phyloP scores from a whole-genome alignment of 2,113 vertebrate genomes.

The Sceloporus tristichus region DNA sequence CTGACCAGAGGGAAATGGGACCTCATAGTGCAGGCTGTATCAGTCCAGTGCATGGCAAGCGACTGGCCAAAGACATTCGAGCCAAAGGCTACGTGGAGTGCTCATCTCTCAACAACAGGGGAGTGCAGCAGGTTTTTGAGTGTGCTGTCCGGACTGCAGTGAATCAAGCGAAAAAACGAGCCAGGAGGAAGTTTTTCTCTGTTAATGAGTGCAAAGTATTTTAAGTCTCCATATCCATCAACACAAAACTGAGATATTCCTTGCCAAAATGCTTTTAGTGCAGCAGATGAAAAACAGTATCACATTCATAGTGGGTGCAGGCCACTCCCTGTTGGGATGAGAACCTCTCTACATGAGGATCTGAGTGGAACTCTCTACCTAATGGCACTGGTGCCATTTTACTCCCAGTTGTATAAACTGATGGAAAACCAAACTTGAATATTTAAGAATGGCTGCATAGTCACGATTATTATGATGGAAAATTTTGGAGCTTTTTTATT shows the following conservation, averaged over 20 bases:
- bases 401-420: neutral
- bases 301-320: neutral
- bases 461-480: conserved; percentile 10
- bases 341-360: neutral
- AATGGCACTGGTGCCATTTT: conserved; percentile 6
- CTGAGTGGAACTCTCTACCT: neutral
- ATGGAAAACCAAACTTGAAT: neutral
- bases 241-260: fast-evolving
- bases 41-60: conserved; percentile 82
- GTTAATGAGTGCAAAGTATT: conserved; percentile 91
- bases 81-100: conserved; percentile 97
- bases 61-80: conserved; percentile 87
- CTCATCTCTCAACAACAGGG: conserved; percentile 91
- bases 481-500: conserved; percentile 51
- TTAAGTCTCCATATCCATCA: conserved; percentile 63
- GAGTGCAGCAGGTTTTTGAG: conserved; percentile 97
- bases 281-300: conserved; percentile 15
- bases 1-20: conserved; percentile 89
- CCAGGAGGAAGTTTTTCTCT: conserved; percentile 85
- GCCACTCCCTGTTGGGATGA: neutral
- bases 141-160: conserved; percentile 90
- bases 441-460: conserved; percentile 19
- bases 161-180: conserved; percentile 84
- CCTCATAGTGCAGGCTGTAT: conserved; percentile 83
- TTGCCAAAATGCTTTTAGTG: fast-evolving